These are phyloP conservation scores for Monopis laevigella DNA, from an alignment of 2,888 invertebrate genomes.

Conservation along the genomic window DNA sequence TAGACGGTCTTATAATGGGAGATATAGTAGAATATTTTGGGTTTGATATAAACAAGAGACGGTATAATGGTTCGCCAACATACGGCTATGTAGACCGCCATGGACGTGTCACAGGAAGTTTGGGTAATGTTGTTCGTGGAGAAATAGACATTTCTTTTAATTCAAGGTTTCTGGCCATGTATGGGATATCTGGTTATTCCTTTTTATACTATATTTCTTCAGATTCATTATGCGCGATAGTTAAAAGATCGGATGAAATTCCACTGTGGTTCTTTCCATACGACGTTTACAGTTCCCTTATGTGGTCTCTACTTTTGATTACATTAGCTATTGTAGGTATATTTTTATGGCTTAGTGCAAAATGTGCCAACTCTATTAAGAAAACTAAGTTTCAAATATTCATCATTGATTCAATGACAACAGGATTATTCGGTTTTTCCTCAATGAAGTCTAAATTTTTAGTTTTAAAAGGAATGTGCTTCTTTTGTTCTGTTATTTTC, in stretches of 20 bases:
- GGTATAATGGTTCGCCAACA: slow-evolving; percentile 17
- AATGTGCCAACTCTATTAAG: slow-evolving; percentile 15
- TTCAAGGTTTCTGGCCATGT: slow-evolving; percentile 34
- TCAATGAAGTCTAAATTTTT: slow-evolving; percentile 21
- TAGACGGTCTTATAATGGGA: slow-evolving; percentile 34
- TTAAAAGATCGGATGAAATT: slow-evolving; percentile 23
- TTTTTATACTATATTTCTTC: slow-evolving; percentile 27
- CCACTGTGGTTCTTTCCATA: slow-evolving; percentile 32
- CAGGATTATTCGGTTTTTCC: slow-evolving; percentile 29
- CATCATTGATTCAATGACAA: slow-evolving; percentile 21
- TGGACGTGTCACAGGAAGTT: slow-evolving; percentile 25
- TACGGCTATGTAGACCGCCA: slow-evolving; percentile 25
- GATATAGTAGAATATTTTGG: slow-evolving; percentile 29
- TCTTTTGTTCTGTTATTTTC: slow-evolving; percentile 29
- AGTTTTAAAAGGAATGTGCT: slow-evolving; percentile 26
- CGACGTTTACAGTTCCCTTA: slow-evolving; percentile 17
- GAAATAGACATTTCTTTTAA: slow-evolving; percentile 38
- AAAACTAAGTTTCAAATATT: slow-evolving; percentile 17
- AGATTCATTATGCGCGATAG: slow-evolving; percentile 31
- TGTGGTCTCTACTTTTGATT: slow-evolving; percentile 20
- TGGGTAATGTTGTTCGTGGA: slow-evolving; percentile 27
- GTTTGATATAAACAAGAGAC: slow-evolving; percentile 25
- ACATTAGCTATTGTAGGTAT: slow-evolving; percentile 21
- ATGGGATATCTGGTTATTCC: slow-evolving; percentile 22
- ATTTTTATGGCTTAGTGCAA: slow-evolving; percentile 25